Conservation (phyloP, 2,113 vertebrate species). For the Lagopus leucura region DNA sequence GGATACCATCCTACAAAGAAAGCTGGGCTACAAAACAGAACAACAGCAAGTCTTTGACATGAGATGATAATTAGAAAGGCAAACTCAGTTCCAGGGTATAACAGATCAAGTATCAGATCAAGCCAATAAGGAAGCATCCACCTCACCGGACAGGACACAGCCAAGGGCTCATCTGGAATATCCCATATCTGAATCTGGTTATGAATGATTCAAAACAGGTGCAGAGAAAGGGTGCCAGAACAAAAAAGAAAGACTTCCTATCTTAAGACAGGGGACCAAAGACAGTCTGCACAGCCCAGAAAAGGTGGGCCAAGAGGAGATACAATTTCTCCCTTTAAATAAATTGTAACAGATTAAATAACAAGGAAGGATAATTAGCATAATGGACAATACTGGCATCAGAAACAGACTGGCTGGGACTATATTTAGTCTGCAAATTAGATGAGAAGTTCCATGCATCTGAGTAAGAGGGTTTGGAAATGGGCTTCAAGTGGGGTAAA, state of each 20-base stretch:
- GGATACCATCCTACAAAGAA: neutral
- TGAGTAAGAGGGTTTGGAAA: neutral
- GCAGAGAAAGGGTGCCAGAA: neutral
- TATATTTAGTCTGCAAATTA: neutral
- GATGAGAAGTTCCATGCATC: neutral
- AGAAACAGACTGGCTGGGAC: neutral
- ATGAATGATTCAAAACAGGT: conserved; percentile 40
- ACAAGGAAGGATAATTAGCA: neutral
- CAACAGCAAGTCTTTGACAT: neutral
- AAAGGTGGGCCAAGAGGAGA: neutral
- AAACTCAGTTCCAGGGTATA: neutral
- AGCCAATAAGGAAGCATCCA: neutral
- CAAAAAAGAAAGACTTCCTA: conserved; percentile 33
- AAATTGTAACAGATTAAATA: neutral
- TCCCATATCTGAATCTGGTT: neutral
- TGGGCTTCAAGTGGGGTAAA: neutral
- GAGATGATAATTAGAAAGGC: neutral
- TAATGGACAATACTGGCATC: neutral
- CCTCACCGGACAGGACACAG: neutral
- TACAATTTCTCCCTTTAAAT: neutral
- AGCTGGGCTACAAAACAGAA: neutral
- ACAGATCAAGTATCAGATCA: neutral
- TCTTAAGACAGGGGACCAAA: neutral
- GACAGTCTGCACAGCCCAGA: neutral
- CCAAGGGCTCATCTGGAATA: neutral